Evolutionary conservation across 2,888 invertebrate genomes (phyloP).

Genomic region (Clistopyga incitator): DNA sequence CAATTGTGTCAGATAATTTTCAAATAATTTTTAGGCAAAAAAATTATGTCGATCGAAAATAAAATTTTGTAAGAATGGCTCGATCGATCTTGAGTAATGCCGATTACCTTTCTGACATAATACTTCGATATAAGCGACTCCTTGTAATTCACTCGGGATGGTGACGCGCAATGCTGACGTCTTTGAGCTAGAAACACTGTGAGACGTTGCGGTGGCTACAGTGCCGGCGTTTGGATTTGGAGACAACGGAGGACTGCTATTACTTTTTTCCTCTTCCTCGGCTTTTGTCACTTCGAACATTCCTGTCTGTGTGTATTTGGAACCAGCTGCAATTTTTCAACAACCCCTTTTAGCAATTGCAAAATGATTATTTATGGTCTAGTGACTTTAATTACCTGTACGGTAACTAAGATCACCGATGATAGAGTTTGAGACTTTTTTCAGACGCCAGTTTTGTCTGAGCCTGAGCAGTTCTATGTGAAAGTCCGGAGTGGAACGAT

Average conservation of each 20-base stretch:
- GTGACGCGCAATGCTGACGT: conserved; percentile 94
- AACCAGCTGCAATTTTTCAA: conserved; percentile 88
- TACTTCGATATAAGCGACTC: conserved; percentile 98
- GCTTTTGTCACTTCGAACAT: conserved; percentile 98
- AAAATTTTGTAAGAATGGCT: no score
- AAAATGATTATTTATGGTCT: background rate
- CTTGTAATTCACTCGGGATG: conserved; percentile 97
- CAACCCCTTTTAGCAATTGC: background rate
- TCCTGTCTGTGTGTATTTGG: conserved; percentile 96
- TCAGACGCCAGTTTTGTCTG: conserved; percentile 97
- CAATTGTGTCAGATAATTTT: background rate
- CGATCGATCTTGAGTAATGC: background rate
- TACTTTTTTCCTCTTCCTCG: conserved; percentile 89
- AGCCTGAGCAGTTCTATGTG: conserved; percentile 95
- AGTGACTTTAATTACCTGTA: conserved; percentile 85
- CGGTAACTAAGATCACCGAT: conserved; percentile 98
- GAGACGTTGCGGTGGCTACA: conserved; percentile 82
- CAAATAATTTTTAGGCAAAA: background rate
- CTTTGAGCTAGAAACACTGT: conserved; percentile 86
- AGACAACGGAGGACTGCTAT: conserved; percentile 85
- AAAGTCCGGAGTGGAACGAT: conserved; percentile 94
- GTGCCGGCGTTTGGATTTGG: conserved; percentile 85
- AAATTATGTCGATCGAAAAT: no score
- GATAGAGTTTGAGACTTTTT: conserved; percentile 97
- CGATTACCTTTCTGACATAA: conserved; percentile 94